A percentile compares a stretch with the other conserved stretches of the same genome.
Conservation (phyloP, 2,113 vertebrate genomes). For the Sigmodon hispidus region DNA sequence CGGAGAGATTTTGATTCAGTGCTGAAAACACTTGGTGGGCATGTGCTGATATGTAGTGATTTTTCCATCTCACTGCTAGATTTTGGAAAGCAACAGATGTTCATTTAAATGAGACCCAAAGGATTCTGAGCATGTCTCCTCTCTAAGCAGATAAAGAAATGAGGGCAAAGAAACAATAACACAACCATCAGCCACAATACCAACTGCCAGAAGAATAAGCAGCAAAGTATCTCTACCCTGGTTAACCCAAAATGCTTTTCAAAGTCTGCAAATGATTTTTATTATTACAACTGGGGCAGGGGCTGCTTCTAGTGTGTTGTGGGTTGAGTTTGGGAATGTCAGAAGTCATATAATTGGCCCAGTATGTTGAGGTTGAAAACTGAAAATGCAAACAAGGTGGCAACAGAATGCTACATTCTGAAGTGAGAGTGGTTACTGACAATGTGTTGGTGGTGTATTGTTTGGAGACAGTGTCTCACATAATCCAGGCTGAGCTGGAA, state of each 20-base stretch:
- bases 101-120: constrained; percentile 52
- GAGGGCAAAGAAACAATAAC: constrained; percentile 13
- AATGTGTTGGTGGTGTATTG: neutral
- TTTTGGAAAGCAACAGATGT: constrained; percentile 64
- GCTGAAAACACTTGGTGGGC: constrained; percentile 45
- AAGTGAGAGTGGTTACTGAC: neutral
- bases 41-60: constrained; percentile 37
- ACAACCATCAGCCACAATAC: neutral
- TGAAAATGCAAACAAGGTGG: neutral
- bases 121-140: constrained; percentile 57
- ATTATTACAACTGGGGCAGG: neutral
- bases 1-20: constrained; percentile 55
- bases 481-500: too few species aligned
- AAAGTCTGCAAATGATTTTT: neutral
- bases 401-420: neutral
- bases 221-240: neutral
- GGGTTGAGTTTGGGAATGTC: neutral
- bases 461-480: neutral
- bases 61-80: neutral
- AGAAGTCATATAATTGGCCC: neutral
- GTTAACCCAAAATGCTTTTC: neutral
- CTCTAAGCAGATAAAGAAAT: constrained; percentile 72
- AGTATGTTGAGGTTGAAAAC: neutral
- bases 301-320: neutral
- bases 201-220: neutral